Evolutionary conservation across 1,140 invertebrate species (phyloP), one percentile per base, ranked within the genome.

Genomic region (Colletes latitarsis): DNA sequence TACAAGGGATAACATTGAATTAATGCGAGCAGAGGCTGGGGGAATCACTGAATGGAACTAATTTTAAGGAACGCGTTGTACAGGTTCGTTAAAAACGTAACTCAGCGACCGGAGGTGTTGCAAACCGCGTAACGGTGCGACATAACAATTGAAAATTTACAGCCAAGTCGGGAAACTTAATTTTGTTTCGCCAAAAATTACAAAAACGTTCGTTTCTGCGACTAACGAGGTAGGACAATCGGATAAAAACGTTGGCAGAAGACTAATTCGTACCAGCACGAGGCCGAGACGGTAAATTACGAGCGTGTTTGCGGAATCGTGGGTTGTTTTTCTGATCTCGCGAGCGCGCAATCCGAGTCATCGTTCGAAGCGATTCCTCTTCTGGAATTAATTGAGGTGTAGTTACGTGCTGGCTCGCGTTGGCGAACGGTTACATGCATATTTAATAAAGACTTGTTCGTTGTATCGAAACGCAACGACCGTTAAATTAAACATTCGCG

Each of bases 91-190:
- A 73, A 19, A 57, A 12, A 52, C 39, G 49, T 69, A 77, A 49
- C 46, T 8, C 21, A 15, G 12, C 6, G 49, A 1, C 5, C n/a
- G 21, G 55, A 69, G 76, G 30, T 70, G 68, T 30, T 78, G 60
- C 43, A 57, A 73, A 46, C 30, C 17, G 30, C 17, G 69, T 79
- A 79, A 79, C 69, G 69, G 58, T 79, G 60, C 77, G 60, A 64
- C 49, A n/a, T 66, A 66, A 73, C 70, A 66, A 73, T 79, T 30
- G 1, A 30, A 30, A 30, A 30, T 30, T 30, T 30, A 30, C 30
- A 30, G 30, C 30, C 30, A 30, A 30, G 30, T 30, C 30, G 30
- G 30, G 30, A 30, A 30, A 30, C 30, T 30, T 30, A 30, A 30
- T 30, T 30, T 2, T 46, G 43, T 8, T 46, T 46, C 43, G 9